These are phyloP conservation scores for Lophius americanus DNA, from an alignment of 2,797 vertebrate species.

Conservation along the genomic window DNA sequence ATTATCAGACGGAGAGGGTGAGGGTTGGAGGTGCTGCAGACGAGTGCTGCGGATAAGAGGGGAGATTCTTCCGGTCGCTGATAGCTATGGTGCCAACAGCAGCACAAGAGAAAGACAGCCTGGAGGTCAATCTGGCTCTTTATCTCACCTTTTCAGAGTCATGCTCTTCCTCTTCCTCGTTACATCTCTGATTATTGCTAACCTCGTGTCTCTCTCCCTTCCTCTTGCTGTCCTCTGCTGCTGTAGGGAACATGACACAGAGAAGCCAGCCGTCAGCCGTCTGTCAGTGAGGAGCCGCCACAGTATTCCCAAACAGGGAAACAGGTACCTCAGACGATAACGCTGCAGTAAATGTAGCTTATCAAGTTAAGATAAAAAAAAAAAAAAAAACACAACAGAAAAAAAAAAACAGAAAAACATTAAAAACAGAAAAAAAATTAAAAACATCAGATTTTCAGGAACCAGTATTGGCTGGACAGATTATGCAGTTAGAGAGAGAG, in stretches of 20 bases:
- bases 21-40: constrained; percentile 66
- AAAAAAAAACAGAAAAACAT: too few relatives aligned
- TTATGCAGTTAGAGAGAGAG: too few relatives aligned
- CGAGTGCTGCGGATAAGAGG: constrained; percentile 66
- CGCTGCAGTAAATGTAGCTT: background rate
- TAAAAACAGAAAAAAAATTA: too few relatives aligned
- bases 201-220: constrained; percentile 11
- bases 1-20: constrained; percentile 57
- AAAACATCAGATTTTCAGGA: too few relatives aligned
- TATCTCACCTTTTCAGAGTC: constrained; percentile 45
- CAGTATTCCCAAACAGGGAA: background rate
- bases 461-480: too few relatives aligned
- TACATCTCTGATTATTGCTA: constrained; percentile 7
- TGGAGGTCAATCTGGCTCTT: constrained; percentile 62
- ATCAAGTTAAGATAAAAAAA: background rate
- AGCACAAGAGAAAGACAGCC: constrained; percentile 66
- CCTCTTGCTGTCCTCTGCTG: constrained; percentile 18
- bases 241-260: background rate
- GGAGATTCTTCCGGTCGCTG: constrained; percentile 74
- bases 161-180: constrained; percentile 30
- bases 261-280: constrained; percentile 18
- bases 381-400: too few relatives aligned
- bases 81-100: constrained; percentile 78
- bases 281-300: constrained; percentile 4
- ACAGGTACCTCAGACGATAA: background rate